Evolutionary conservation across 2,113 vertebrate genomes (phyloP), one percentile per base, ranked within the genome.

Genomic region (Nerophis lumbriciformis): DNA sequence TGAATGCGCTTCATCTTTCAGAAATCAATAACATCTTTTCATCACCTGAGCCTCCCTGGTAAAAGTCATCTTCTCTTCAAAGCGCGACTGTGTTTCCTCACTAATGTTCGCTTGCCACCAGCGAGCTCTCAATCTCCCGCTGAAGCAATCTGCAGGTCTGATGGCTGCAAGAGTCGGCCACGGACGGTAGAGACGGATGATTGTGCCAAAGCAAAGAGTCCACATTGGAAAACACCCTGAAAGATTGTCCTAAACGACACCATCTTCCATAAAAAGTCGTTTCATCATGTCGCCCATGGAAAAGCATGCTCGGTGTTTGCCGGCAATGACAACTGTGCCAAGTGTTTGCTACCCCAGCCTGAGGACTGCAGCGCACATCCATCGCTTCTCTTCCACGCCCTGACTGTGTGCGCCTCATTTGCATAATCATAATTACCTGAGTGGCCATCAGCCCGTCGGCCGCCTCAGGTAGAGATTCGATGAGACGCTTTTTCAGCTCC

Each of bases 361-460:
- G 59, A 54, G 48, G 61, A 54, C 73, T 63, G 55, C 64, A 57
- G 56, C 66, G 63, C 73, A 66, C 66, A 52, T 70, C 58, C 57
- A 47, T 47, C 66, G 76, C 75, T 75, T 85, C 80, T 81, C 68
- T 84, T 80, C 71, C 73, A 53, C 63, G 51, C 56, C 54, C 58
- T 56, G 64, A 56, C 62, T 28, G 28, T 63, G 53, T 59, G 66
- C 47, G 72, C 59, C 42, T 75, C 71, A 83, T 90, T 85, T 84
- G 62, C 85, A 87, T 89, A 81, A 88, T 85, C 86, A 69, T 86
- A 86, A 90, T 89, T 87, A 86, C 81, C 80, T 62, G 77, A 78
- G 80, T 83, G 80, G 78, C 72, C 68, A 73, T 75, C 67, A 66
- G 69, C 80, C 63, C 14, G 63, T 61, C 76, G 77, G 71, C 74